Conservation (phyloP, 2,113 vertebrate species). For the Archocentrus centrarchus region DNA sequence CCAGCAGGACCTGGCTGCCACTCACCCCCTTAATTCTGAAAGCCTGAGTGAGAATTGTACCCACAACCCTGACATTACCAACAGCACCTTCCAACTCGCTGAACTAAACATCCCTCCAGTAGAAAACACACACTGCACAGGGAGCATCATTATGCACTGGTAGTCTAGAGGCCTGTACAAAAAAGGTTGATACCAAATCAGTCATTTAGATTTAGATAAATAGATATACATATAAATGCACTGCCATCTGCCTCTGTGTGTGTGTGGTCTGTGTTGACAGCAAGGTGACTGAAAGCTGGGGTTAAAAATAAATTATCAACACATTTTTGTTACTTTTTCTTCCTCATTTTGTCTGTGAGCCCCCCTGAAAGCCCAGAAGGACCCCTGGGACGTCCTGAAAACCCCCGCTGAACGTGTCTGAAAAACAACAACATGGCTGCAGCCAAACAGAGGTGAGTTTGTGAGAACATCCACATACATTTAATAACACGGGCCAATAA, state of each 20-base stretch:
- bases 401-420: background rate
- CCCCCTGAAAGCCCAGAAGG: conserved; percentile 22
- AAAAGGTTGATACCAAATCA: background rate
- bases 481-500: background rate
- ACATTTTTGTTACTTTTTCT: conserved; percentile 38
- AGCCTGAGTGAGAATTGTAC: background rate
- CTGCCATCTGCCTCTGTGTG: background rate
- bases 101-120: background rate
- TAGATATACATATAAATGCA: background rate
- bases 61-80: background rate
- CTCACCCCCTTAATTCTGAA: background rate
- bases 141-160: background rate
- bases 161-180: background rate
- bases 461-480: background rate
- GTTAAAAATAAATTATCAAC: background rate
- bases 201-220: background rate
- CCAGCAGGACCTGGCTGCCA: no score
- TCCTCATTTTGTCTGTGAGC: conserved; percentile 43
- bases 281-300: conserved; percentile 1
- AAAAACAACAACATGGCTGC: conserved; percentile 4
- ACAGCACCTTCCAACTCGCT: background rate
- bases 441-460: background rate
- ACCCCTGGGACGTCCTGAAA: conserved; percentile 32
- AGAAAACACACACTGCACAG: background rate
- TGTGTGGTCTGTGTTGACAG: background rate